Evolutionary conservation across 2,888 invertebrate species (phyloP).

Genomic region (Philhelius pedissequus): DNA sequence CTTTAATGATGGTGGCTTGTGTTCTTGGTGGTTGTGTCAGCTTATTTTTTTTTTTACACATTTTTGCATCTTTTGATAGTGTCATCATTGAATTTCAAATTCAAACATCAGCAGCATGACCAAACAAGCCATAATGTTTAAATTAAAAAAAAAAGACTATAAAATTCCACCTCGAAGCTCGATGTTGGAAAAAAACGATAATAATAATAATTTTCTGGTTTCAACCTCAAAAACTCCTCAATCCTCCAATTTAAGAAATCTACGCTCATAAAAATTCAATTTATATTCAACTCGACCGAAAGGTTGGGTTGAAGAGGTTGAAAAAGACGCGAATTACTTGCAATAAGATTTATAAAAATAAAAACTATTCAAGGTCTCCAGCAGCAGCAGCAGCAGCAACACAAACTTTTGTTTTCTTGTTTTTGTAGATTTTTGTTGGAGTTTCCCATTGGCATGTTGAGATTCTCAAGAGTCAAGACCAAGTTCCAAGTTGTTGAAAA

Average conservation of each 20-base stretch:
- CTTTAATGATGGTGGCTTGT: conserved; percentile 41
- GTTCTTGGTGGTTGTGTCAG: background rate
- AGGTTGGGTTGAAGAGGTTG: conserved; percentile 3
- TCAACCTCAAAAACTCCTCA: conserved; percentile 20
- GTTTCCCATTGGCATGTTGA: conserved; percentile 46
- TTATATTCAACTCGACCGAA: conserved; percentile 45
- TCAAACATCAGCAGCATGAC: conserved; percentile 9
- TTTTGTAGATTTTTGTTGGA: conserved; percentile 24
- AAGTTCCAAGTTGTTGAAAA: conserved; percentile 49
- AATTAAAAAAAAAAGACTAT: background rate
- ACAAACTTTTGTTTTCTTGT: background rate
- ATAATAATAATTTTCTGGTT: conserved; percentile 6
- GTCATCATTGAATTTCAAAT: conserved; percentile 46
- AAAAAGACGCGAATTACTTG: conserved; percentile 61
- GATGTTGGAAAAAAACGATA: background rate
- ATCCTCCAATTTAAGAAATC: conserved; percentile 48
- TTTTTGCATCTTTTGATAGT: conserved; percentile 47
- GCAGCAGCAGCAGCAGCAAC: conserved; percentile 30
- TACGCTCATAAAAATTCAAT: conserved; percentile 62
- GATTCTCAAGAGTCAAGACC: conserved; percentile 67
- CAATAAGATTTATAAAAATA: conserved; percentile 31
- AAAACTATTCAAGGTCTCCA: conserved; percentile 49
- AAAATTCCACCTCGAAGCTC: background rate
- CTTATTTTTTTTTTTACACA: background rate
- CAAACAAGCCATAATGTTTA: conserved; percentile 36